Evolutionary conservation across 2,113 vertebrate species (phyloP), one percentile per base, ranked within the genome.

Genomic region (Prinia subflava): DNA sequence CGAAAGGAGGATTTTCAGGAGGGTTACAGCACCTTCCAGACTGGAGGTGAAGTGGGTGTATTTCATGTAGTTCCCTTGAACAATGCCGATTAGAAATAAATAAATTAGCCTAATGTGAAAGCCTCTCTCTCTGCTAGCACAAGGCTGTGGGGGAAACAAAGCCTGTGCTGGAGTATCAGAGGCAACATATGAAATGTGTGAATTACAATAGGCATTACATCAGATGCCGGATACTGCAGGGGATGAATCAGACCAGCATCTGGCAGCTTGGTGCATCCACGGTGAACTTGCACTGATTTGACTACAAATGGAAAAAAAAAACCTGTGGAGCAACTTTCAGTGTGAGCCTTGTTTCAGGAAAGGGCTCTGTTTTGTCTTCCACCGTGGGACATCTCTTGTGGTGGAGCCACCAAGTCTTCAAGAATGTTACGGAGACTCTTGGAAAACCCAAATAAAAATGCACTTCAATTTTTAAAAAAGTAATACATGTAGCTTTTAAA

Each of bases 131-230:
- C 39, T 50, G 82, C 15, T 28, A 78, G 74, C 19, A 9, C 16
- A 67, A 86, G 59, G 53, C 73, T 76, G 12, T 22, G 18, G 11
- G 44, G n/a, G 49, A 78, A 95, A 94, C 69, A 89, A 81, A 90
- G 80, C 39, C 60, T 35, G 30, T 33, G 49, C 57, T 59, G n/a
- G 53, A 75, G 46, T 60, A 87, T 37, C 88, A 70, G 59, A 73
- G 95, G 89, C 64, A 89, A 59, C 42, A 33, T 23, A 22, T 62
- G 10, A 89, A 85, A 95, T 50, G 56, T 42, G 74, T 55, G 78
- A 23, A 89, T 65, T 42, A 84, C 78, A 96, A 85, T 31, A 47
- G 70, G 80, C 68, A 79, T 97, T 30, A 91, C 83, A 82, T 95
- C 91, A 94, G 65, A 59, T 25, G 35, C 77, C 9, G 11, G 83